A percentile compares a stretch with the other conserved stretches of the same genome.
Conservation (phyloP, 2,113 vertebrate species). For the Stegastes partitus region DNA sequence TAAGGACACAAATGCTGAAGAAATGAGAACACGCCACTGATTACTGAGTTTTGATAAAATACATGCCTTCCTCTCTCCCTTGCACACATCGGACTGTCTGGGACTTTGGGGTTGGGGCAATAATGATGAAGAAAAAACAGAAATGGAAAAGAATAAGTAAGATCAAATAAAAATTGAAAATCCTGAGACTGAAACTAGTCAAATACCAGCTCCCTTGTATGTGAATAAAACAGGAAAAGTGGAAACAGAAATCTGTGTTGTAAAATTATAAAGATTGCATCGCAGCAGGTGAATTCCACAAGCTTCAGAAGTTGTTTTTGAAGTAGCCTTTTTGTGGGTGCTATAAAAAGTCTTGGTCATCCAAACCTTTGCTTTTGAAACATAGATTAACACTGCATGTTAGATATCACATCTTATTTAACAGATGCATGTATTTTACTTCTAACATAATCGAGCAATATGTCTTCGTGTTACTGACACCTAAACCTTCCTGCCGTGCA, state of each 20-base stretch:
- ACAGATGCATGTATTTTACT: slow-evolving; percentile 62
- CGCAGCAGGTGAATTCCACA: slow-evolving; percentile 70
- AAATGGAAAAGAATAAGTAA: slow-evolving; percentile 53
- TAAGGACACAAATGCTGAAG: slow-evolving; percentile 73
- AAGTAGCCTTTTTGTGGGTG: slow-evolving; percentile 67
- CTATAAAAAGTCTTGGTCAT: slow-evolving; percentile 57
- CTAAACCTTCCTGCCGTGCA: slow-evolving; percentile 24
- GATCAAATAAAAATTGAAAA: slow-evolving; percentile 57
- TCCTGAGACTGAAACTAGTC: slow-evolving; percentile 71
- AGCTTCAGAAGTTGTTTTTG: slow-evolving; percentile 62
- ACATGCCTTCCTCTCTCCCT: slow-evolving; percentile 71
- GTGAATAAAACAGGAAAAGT: slow-evolving; percentile 79
- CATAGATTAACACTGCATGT: slow-evolving; percentile 73
- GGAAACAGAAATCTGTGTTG: slow-evolving; percentile 72
- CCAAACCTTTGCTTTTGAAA: slow-evolving; percentile 49
- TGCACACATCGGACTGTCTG: slow-evolving; percentile 69
- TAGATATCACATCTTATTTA: slow-evolving; percentile 47
- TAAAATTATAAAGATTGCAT: slow-evolving; percentile 63
- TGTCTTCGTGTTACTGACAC: slow-evolving; percentile 37
- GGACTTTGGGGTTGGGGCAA: slow-evolving; percentile 49
- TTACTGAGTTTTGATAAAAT: slow-evolving; percentile 50
- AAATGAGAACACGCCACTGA: slow-evolving; percentile 58
- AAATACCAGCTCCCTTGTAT: slow-evolving; percentile 79
- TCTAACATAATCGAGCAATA: slow-evolving; percentile 36
- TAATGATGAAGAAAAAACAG: slow-evolving; percentile 51